Evolutionary conservation across 2,888 invertebrate genomes (phyloP), one percentile per base, ranked within the genome.

Genomic region (Exephanes ischioxanthus): DNA sequence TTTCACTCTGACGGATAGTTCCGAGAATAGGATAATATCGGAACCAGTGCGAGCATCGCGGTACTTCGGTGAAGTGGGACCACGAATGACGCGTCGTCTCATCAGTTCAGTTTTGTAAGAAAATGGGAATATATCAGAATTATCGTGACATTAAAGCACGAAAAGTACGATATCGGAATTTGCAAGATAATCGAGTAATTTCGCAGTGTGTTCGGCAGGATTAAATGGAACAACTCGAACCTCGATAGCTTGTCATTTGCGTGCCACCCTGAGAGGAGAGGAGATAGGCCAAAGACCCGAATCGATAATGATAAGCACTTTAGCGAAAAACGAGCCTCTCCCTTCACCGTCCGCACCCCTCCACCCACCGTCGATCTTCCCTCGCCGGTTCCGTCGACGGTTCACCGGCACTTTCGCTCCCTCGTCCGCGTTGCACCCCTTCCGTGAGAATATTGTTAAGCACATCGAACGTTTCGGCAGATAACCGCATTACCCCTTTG

Each of bases 301-400:
- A 91, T 92, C 92, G 90, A 92, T 92, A 92, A 91, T 92, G 90
- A 92, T 91, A 92, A 92, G 92, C 92, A 90, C 90, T 90, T 83
- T 90, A 88, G 89, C 85, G 90, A 86, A 92, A 91, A 92, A 91
- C 91, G 91, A 90, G 85, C 76, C 73, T 63, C 79, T 68, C 81
- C 82, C 78, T 80, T 73, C 77, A 53, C 78, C 73, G 63, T 68
- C 87, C 89, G 73, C 87, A 77, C 63, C 53, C 73, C 84, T 58
- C 70, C 53, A 33, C 30, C n/a, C 80, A 37, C 75, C 45, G 45
- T 75, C 68, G 73, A 53, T 75, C 63, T 79, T 76, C 72, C 71
- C 80, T 72, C 66, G 22, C 72, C 71, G 26, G 37, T 63, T 30
- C 63, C 63, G 33, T 7, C 33, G 30, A 30, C 9, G 16, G 55